Conservation (phyloP, 2,797 vertebrate species). For the Crenichthys baileyi region DNA sequence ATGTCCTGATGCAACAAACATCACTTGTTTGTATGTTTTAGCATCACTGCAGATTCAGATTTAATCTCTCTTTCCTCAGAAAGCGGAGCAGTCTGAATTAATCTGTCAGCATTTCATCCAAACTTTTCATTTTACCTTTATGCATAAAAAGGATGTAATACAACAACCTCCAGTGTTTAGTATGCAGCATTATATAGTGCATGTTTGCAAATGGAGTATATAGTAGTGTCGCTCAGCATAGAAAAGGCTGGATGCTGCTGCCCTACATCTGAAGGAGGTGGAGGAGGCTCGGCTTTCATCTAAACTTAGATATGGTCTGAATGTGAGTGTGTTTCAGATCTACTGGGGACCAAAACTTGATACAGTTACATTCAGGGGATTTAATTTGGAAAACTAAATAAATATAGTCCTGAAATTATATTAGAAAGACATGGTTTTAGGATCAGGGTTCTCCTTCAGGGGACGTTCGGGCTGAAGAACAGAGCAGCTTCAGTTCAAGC, state of each 20-base stretch:
- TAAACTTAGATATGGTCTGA: slow-evolving; percentile 49
- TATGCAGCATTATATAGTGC: background rate
- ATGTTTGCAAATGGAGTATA: slow-evolving; percentile 2
- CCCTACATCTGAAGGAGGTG: slow-evolving; percentile 64
- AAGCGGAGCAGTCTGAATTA: background rate
- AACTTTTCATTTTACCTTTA: background rate
- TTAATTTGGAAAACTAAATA: slow-evolving; percentile 1
- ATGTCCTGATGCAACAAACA: background rate
- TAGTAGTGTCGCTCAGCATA: slow-evolving; percentile 19
- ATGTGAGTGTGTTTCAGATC: slow-evolving; percentile 26
- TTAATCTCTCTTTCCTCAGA: background rate
- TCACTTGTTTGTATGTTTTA: background rate
- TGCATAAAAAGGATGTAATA: slow-evolving; percentile 1
- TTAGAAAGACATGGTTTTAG: background rate
- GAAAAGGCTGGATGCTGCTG: slow-evolving; percentile 41
- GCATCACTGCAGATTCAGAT: background rate
- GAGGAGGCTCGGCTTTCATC: slow-evolving; percentile 65
- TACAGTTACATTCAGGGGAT: background rate
- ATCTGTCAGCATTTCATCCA: background rate
- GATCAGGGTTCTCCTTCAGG: background rate
- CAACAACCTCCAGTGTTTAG: background rate
- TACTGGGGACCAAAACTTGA: slow-evolving; percentile 15
- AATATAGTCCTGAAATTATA: background rate
- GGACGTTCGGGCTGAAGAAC: background rate
- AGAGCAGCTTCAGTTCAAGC: background rate